Conservation (phyloP, 2,797 vertebrate genomes). For the Pogoniulus pusillus region DNA sequence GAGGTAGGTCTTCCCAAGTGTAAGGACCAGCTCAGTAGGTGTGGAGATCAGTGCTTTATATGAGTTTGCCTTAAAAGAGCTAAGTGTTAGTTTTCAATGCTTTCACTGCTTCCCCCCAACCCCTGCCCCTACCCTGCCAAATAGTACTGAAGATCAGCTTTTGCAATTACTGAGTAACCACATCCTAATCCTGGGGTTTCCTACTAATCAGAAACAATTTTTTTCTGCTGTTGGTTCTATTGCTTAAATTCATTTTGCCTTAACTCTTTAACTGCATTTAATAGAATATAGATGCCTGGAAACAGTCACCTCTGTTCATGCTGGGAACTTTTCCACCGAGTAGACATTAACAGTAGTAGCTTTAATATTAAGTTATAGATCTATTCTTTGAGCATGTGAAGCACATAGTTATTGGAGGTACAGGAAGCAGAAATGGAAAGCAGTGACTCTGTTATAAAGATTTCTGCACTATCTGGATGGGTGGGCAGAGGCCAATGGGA, state of each 20-base stretch:
- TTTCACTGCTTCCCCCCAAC: rapidly evolving
- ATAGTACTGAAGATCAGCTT: constrained; percentile 38
- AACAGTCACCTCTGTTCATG: background rate
- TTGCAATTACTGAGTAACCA: constrained; percentile 30
- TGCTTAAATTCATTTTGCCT: constrained; percentile 19
- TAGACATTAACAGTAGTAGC: background rate
- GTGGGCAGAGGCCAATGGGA: too few relatives aligned
- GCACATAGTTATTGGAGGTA: background rate
- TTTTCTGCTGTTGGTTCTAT: background rate
- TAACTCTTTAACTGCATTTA: constrained; percentile 18
- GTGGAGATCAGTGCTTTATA: background rate
- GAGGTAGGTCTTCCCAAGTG: background rate
- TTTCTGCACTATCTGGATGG: constrained; percentile 50
- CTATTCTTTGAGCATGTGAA: constrained; percentile 13
- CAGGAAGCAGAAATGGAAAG: constrained; percentile 44
- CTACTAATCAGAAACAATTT: constrained; percentile 48
- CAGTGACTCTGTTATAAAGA: constrained; percentile 41
- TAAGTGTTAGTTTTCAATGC: background rate
- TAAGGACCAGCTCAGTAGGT: background rate
- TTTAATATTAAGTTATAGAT: background rate
- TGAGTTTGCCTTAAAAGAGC: background rate
- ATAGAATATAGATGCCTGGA: background rate
- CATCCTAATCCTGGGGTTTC: constrained; percentile 38
- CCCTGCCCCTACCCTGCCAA: background rate
- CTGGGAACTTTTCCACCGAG: background rate